Evolutionary conservation across 2,888 invertebrate genomes (phyloP), one percentile per base, ranked within the genome.

Genomic region (Andrena minutula): DNA sequence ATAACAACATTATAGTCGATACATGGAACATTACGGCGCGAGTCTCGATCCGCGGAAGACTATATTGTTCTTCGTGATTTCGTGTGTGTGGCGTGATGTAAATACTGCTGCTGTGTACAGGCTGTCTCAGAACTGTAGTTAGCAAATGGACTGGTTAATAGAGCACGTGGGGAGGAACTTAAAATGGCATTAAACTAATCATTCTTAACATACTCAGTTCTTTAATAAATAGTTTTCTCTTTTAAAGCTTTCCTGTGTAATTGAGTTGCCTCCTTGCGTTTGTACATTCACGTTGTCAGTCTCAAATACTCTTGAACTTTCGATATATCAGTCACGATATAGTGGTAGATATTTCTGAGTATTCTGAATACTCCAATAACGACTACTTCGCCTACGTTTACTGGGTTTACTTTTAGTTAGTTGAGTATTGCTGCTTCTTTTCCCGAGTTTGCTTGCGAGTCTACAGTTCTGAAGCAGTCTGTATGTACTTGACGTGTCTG

Each of bases 1-100:
- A 61, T 73, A 79, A 88, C 84, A 82, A 84, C 80, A 80, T 84
- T 30, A 82, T 81, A 56, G 10, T 71, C n/a, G 51, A 49, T 64
- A 32, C 71, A 51, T 80, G 68, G 53, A 78, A 76, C 68, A 60
- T 70, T 60, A 69, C 71, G 64, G 20, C 60, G 51, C 58, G 41
- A 51, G 30, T 70, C 64, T 56, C 53, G 69, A 75, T 65, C 58
- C 32, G 51, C 60, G 60, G 76, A 82, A 82, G 78, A 78, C 79
- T 76, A 41, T 35, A 41, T 51, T 68, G 53, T 76, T 49, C 20
- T 47, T 69, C 47, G 70, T 60, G 64, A 65, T 81, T 81, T 75
- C 68, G 68, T 8, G 51, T 69, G 69, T 75, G 53, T 56, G 10
- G 41, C 23, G 53, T 10, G 10, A 10, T 70, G 28, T 69, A 83